A percentile compares a stretch with the other conserved stretches of the same genome.
These are phyloP conservation scores for Andrena bucephala DNA, from an alignment of 2,888 invertebrate species.

Conservation along the genomic window DNA sequence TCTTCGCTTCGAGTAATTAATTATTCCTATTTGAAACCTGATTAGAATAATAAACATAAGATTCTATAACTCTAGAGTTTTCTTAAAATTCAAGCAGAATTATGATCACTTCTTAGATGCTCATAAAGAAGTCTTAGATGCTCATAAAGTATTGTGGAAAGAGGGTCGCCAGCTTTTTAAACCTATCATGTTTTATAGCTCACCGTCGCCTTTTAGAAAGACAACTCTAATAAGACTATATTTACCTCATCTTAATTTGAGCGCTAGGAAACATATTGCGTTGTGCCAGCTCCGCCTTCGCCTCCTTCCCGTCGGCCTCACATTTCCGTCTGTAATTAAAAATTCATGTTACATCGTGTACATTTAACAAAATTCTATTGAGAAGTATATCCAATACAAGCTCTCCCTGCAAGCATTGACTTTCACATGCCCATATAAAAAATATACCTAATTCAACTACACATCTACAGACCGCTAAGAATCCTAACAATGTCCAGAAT, in stretches of 20 bases:
- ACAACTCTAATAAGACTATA: slow-evolving; percentile 34
- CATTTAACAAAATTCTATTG: slow-evolving; percentile 12
- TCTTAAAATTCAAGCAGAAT: no score
- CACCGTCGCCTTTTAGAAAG: slow-evolving; percentile 13
- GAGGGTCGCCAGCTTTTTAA: no score
- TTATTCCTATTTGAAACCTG: not conserved
- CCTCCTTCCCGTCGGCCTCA: slow-evolving; percentile 84
- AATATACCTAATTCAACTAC: no score
- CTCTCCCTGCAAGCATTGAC: not conserved
- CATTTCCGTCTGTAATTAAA: slow-evolving; percentile 84
- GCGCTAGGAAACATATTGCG: slow-evolving; percentile 85
- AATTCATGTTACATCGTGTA: slow-evolving; percentile 19
- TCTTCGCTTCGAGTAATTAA: not conserved
- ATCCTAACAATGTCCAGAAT: no score
- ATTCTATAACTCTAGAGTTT: no score
- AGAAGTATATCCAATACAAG: no score
- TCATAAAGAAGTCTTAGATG: no score
- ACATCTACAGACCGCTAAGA: no score
- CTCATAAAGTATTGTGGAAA: no score
- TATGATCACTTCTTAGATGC: no score
- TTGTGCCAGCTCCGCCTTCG: slow-evolving; percentile 83
- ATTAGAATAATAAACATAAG: no score
- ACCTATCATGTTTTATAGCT: not conserved
- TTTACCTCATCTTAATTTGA: slow-evolving; percentile 85
- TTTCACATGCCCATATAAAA: not conserved